Percentiles rank a stretch among this genome's conserved stretches.
Evolutionary conservation across 2,888 invertebrate species (phyloP).

Genomic region (Isotomurus palustris): DNA sequence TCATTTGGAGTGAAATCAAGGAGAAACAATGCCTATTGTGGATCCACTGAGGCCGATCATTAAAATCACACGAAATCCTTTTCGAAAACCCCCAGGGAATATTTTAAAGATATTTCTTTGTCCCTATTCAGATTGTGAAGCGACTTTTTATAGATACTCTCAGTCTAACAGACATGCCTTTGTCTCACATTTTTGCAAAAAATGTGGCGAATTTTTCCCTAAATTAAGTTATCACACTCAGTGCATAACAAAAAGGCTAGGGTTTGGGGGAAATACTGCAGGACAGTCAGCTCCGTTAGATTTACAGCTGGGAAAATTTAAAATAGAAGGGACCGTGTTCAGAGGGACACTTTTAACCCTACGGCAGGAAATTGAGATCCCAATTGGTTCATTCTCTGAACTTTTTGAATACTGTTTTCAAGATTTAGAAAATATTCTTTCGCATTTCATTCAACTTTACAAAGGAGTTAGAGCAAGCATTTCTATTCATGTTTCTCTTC

Average conservation of each 20-base stretch:
- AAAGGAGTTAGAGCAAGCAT: constrained; percentile 1
- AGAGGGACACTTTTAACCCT: not conserved
- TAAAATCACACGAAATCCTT: not conserved
- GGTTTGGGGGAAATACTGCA: not conserved
- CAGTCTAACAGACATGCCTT: not conserved
- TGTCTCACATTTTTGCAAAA: not conserved
- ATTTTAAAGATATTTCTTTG: not conserved
- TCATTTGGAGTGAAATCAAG: not conserved
- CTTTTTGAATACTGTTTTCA: constrained; percentile 1
- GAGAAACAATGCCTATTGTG: not conserved
- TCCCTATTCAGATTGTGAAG: not conserved
- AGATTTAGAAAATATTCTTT: not conserved
- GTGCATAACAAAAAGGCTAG: not conserved
- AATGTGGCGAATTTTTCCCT: not conserved
- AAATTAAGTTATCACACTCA: not conserved
- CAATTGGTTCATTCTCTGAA: not conserved
- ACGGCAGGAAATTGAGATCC: not conserved
- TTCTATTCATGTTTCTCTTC: not conserved
- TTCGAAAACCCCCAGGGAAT: not conserved
- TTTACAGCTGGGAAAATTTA: not conserved
- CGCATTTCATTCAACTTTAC: not conserved
- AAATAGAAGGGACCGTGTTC: not conserved
- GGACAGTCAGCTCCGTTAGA: not conserved
- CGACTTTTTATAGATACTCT: not conserved
- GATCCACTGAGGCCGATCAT: not conserved